Percentiles rank a stretch among this genome's conserved stretches.
Evolutionary conservation across 1,140 invertebrate genomes (phyloP).

Genomic region (Caenorhabditis remanei): DNA sequence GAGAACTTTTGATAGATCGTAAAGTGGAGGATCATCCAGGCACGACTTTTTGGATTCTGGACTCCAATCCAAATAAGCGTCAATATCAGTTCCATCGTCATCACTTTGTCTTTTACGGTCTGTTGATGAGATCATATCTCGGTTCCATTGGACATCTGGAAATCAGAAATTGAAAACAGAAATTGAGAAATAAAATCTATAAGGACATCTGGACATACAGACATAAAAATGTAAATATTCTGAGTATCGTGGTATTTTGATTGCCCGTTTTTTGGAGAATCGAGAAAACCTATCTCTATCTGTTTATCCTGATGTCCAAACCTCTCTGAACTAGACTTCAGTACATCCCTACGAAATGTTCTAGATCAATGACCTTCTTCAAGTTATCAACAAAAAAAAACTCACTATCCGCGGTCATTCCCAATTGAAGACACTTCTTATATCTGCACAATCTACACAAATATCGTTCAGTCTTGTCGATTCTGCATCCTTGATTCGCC

Average conservation of each 20-base stretch:
- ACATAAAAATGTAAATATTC: no score
- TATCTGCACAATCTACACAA: slow-evolving; percentile 47
- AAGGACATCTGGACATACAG: not conserved
- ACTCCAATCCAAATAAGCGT: slow-evolving; percentile 6
- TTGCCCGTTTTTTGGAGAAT: no score
- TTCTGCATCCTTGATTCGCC: slow-evolving; percentile 16
- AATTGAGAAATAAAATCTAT: not conserved
- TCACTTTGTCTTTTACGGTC: not conserved
- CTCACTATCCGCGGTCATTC: slow-evolving; percentile 43
- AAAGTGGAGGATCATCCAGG: slow-evolving; percentile 14
- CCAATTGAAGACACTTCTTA: slow-evolving; percentile 23
- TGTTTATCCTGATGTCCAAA: no score
- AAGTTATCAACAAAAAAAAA: not conserved
- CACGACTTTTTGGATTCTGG: slow-evolving; percentile 27
- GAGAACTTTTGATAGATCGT: slow-evolving; percentile 6
- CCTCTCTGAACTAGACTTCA: no score
- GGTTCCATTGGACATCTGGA: slow-evolving; percentile 48
- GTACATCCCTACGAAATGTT: not conserved
- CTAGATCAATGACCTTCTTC: not conserved
- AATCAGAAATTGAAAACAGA: not conserved
- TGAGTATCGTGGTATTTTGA: no score
- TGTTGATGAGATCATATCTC: slow-evolving; percentile 48
- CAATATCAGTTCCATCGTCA: slow-evolving; percentile 19
- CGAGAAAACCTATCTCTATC: no score
- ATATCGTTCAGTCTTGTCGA: slow-evolving; percentile 33